Conservation (phyloP, 2,113 vertebrate species). For the Marmota monax region DNA sequence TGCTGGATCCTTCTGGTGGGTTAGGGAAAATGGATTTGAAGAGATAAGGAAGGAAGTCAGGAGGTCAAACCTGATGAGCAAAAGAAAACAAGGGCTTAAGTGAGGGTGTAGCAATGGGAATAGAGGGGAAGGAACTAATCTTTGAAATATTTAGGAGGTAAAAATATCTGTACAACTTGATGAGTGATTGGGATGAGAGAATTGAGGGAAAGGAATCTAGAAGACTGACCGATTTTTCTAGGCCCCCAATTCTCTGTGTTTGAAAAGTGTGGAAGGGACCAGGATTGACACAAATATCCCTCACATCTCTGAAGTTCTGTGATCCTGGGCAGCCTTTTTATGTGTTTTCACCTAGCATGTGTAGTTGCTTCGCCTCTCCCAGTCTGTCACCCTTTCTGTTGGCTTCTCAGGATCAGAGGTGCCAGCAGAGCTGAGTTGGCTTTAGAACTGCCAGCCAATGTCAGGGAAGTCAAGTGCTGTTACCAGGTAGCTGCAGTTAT, state of each 20-base stretch:
- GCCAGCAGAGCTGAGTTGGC: conserved; percentile 42
- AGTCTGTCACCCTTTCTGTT: not conserved
- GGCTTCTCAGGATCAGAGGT: not conserved
- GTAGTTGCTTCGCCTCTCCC: not conserved
- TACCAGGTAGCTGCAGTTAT: conserved; percentile 77
- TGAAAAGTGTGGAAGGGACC: not conserved
- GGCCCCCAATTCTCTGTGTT: not conserved
- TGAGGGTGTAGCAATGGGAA: not conserved
- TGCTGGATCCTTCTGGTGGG: not conserved
- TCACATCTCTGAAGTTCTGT: not conserved
- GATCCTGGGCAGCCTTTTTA: not conserved
- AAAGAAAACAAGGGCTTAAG: no score
- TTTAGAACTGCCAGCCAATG: conserved; percentile 65
- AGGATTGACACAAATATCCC: fast-evolving
- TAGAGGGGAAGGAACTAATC: not conserved
- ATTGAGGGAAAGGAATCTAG: not conserved
- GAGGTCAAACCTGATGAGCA: not conserved
- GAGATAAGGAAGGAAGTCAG: not conserved
- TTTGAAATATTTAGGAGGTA: not conserved
- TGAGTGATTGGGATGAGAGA: not conserved
- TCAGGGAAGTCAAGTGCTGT: conserved; percentile 42
- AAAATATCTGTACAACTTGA: not conserved
- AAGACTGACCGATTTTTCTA: not conserved
- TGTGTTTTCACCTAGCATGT: not conserved
- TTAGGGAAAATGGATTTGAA: not conserved